Evolutionary conservation across 2,797 vertebrate species (phyloP).

Genomic region (Margarornis squamiger): DNA sequence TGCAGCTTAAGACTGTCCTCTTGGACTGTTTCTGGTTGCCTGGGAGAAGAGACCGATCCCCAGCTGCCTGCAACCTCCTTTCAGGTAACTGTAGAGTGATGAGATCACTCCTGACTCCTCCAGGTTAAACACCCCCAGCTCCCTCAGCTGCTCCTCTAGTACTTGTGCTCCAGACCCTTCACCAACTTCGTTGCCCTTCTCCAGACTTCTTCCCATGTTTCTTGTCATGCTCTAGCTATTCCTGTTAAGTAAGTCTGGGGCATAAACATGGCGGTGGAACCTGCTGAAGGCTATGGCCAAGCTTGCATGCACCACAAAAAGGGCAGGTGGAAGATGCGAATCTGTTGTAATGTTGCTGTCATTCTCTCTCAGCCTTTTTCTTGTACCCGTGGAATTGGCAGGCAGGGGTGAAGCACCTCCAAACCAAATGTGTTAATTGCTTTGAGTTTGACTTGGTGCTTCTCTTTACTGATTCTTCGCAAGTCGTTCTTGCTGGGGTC

Average conservation of each 20-base stretch:
- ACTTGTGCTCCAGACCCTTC: not conserved
- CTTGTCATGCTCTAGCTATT: not conserved
- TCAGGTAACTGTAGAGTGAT: not conserved
- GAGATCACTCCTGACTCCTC: not conserved
- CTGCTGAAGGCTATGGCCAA: not conserved
- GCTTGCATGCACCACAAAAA: not conserved
- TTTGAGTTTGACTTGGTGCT: not conserved
- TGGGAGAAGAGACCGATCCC: not conserved
- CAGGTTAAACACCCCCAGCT: not conserved
- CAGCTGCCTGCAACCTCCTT: not conserved
- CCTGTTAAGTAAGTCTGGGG: not conserved
- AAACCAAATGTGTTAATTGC: accelerated
- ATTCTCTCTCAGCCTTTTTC: not conserved
- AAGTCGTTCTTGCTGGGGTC: accelerated
- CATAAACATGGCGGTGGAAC: not conserved
- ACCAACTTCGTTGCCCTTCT: not conserved
- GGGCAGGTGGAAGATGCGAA: not conserved
- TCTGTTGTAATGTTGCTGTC: accelerated
- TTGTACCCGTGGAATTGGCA: not conserved
- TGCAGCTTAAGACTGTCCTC: not conserved
- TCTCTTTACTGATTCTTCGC: not conserved
- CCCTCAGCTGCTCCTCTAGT: not conserved
- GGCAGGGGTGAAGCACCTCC: not conserved
- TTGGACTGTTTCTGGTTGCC: not conserved
- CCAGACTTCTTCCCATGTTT: not conserved